Evolutionary conservation across 2,797 vertebrate species (phyloP).

Genomic region (Cygnus olor): DNA sequence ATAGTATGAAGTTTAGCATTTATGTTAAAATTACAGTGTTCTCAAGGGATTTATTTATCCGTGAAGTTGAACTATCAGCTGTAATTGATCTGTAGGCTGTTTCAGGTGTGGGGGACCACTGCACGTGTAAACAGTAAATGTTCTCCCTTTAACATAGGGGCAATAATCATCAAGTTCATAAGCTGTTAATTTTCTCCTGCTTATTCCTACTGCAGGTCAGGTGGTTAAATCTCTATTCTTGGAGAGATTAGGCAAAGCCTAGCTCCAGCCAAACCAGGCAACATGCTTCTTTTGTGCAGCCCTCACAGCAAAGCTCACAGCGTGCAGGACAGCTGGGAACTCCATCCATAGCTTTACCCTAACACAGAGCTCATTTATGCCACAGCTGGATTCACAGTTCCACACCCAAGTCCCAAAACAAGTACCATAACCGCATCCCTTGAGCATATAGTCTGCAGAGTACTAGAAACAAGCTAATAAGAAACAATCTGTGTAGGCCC

Average conservation of each 20-base stretch:
- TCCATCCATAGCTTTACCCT: background rate
- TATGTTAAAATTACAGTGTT: constrained; percentile 3
- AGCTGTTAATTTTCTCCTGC: background rate
- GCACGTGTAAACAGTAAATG: background rate
- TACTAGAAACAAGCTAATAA: background rate
- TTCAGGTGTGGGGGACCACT: constrained; percentile 23
- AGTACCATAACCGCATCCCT: background rate
- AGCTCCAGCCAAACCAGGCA: background rate
- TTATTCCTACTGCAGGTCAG: background rate
- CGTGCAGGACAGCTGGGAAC: background rate
- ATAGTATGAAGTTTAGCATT: background rate
- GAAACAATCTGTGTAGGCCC: background rate
- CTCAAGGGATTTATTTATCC: constrained; percentile 65
- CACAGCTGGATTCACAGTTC: background rate
- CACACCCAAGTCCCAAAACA: background rate
- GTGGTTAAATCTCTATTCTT: background rate
- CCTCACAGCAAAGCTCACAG: background rate
- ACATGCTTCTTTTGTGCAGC: background rate
- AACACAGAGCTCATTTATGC: background rate
- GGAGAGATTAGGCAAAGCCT: background rate
- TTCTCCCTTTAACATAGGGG: constrained; percentile 4
- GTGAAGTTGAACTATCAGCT: background rate
- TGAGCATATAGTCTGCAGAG: background rate
- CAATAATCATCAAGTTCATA: background rate
- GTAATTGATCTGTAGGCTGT: background rate